phyloP scores from a whole-genome alignment of 2,888 invertebrate genomes.

The Trilocha varians region DNA sequence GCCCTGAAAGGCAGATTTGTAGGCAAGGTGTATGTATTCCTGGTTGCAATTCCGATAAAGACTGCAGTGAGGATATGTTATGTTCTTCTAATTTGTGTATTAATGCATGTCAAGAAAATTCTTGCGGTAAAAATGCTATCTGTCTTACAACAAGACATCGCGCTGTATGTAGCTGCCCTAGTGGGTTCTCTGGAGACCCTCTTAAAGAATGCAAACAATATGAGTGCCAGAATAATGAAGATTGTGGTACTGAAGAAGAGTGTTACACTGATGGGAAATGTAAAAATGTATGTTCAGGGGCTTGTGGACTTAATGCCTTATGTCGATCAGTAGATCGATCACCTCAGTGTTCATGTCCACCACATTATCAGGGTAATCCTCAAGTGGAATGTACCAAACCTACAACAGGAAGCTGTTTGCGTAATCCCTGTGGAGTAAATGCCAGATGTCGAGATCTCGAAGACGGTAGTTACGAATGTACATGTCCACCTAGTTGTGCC shows the following conservation, averaged over 20 bases:
- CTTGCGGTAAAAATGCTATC: slow-evolving; percentile 86
- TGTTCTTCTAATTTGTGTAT: slow-evolving; percentile 80
- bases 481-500: slow-evolving; percentile 83
- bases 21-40: slow-evolving; percentile 80
- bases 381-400: slow-evolving; percentile 81
- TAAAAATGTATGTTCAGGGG: slow-evolving; percentile 85
- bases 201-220: slow-evolving; percentile 81
- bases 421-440: slow-evolving; percentile 89
- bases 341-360: slow-evolving; percentile 88
- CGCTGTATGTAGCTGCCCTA: slow-evolving; percentile 89
- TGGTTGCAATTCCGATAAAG: slow-evolving; percentile 85
- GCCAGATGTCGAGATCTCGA: slow-evolving; percentile 85
- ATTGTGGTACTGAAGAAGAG: slow-evolving; percentile 84
- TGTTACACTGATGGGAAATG: slow-evolving; percentile 81
- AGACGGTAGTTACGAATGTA: slow-evolving; percentile 85
- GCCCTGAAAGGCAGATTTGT: slow-evolving; percentile 85
- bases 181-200: slow-evolving; percentile 88
- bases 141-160: slow-evolving; percentile 87
- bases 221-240: slow-evolving; percentile 82
- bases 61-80: slow-evolving; percentile 84
- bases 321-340: slow-evolving; percentile 84
- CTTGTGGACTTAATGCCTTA: slow-evolving; percentile 89
- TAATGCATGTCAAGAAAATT: slow-evolving; percentile 78
- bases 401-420: slow-evolving; percentile 81
- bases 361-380: slow-evolving; percentile 86